phyloP scores from a whole-genome alignment of 35 echinoderm and acorn worm genomes.

The Lytechinus pictus region DNA sequence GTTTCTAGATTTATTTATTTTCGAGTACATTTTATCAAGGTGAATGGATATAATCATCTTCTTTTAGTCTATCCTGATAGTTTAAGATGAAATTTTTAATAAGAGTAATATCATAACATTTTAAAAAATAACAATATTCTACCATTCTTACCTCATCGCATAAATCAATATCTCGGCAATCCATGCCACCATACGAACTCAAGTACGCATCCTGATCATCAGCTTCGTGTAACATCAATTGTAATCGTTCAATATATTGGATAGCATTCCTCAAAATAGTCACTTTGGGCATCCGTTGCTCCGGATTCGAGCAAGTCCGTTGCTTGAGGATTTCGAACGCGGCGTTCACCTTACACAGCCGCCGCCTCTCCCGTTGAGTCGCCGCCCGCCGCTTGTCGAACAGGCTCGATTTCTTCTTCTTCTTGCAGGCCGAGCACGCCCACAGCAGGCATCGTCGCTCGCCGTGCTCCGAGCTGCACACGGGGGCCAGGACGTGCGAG shows the following conservation, averaged over 20 bases:
- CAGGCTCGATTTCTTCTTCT: conserved; percentile 70
- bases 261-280: conserved; percentile 94
- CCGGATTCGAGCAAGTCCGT: conserved; percentile 81
- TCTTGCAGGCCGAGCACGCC: conserved; percentile 83
- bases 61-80: too few species aligned
- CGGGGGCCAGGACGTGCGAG: conserved; percentile 41
- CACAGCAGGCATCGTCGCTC: conserved; percentile 78
- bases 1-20: too few species aligned
- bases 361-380: conserved; percentile 80
- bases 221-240: conserved; percentile 83
- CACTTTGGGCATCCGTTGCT: conserved; percentile 86
- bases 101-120: too few species aligned
- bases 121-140: too few species aligned
- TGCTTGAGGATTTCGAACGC: conserved; percentile 93
- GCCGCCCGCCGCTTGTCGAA: conserved; percentile 87
- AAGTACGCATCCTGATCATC: conserved; percentile 53
- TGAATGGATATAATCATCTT: too few species aligned
- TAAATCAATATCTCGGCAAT: conserved; percentile 9
- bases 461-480: conserved; percentile 6
- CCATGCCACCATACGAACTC: conserved; percentile 20
- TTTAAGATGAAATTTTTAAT: too few species aligned
- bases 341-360: conserved; percentile 84
- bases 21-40: too few species aligned
- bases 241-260: conserved; percentile 88
- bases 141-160: conserved; percentile 26